Percentiles rank a stretch among this genome's conserved stretches.
Conservation (phyloP, 2,797 vertebrate genomes). For the Anas bahamensis region DNA sequence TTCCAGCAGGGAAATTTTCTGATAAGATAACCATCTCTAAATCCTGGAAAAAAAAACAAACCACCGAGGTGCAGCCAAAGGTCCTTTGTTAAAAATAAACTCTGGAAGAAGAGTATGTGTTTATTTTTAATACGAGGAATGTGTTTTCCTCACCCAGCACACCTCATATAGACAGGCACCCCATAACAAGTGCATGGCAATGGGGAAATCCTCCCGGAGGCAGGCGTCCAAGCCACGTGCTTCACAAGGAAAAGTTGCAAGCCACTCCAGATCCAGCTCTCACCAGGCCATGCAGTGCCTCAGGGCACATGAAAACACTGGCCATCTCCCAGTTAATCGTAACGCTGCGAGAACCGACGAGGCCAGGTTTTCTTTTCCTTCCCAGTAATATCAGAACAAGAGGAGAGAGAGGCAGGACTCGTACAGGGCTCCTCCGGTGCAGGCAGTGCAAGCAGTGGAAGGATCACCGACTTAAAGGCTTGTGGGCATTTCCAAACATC, state of each 20-base stretch:
- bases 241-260: not conserved
- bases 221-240: not conserved
- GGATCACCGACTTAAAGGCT: not conserved
- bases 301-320: not conserved
- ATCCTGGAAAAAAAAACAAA: not conserved
- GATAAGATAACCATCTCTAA: conserved; percentile 24
- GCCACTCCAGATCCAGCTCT: not conserved
- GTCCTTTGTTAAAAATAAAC: not conserved
- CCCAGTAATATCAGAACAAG: not conserved
- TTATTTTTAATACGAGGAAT: not conserved
- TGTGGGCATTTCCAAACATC: too few relatives aligned
- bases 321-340: not conserved
- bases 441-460: not conserved
- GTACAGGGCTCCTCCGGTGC: not conserved
- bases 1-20: not conserved
- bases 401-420: not conserved
- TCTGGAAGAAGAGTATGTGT: not conserved
- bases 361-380: not conserved
- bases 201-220: not conserved
- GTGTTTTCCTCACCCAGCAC: not conserved
- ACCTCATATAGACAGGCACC: not conserved
- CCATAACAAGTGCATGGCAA: too few relatives aligned
- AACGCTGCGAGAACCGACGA: not conserved
- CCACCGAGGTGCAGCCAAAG: not conserved
- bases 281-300: not conserved